Evolutionary conservation across 2,113 vertebrate genomes (phyloP), one percentile per base, ranked within the genome.

Genomic region (Myocastor coypus): DNA sequence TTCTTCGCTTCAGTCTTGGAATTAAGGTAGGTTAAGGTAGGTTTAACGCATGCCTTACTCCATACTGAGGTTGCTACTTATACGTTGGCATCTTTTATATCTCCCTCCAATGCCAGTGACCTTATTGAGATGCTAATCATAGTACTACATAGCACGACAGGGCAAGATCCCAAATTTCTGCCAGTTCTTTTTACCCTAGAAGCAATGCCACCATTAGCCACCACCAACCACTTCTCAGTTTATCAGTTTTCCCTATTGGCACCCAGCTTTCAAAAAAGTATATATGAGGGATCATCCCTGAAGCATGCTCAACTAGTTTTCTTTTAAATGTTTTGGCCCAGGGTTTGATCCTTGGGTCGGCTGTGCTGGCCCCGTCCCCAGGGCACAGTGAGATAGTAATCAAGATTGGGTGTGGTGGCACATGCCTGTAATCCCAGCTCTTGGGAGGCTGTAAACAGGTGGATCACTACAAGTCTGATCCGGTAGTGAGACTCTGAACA

Each of bases 61-160:
- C 73, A 80, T 64, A 37, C 1, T 81, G 1, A 68, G 7, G 4
- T 86, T 78, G 3, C 81, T 87, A 55, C 17, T 85, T 16, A 30
- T 34, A 83, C 68, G 0, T 3, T 88, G 30, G 16, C 24, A 92
- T 46, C 3, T 61, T 42, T 37, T 66, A 37, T 87, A 26, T 89
- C 24, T 92, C 10, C 40, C 57, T 46, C 68, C 37, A 68, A 52
- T 55, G 46, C 28, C 63, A 91, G 22, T 24, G 7, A 16, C 64
- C 28, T 90, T 81, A 75, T 87, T 68, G 46, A 90, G 34, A 50
- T 92, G 22, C 64, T 87, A 83, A 89, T 92, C 20, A 55, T 40
- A 1, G 71, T 37, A 85, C 34, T 68, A 61, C 17, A 73, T n/a
- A 59, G 24, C 64, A 37, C 64, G 28, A 19, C 12, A 78, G 34